Conservation (phyloP, 2,797 vertebrate genomes). For the Anas bernieri region DNA sequence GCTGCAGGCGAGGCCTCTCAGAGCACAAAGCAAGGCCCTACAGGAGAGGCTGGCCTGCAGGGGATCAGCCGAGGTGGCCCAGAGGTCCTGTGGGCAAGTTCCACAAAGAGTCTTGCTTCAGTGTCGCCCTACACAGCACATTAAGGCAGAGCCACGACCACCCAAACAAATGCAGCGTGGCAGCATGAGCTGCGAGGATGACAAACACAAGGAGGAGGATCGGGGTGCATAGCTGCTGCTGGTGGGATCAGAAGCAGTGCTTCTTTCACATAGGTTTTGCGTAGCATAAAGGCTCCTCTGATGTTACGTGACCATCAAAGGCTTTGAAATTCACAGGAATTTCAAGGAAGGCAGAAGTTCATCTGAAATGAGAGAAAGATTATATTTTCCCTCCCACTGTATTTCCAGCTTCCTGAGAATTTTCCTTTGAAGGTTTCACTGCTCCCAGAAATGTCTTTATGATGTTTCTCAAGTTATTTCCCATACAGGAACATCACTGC, state of each 20-base stretch:
- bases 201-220: background rate
- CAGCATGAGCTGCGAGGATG: background rate
- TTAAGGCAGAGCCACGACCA: background rate
- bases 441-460: constrained; percentile 34
- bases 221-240: background rate
- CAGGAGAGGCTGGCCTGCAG: background rate
- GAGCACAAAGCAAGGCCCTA: background rate
- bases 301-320: constrained; percentile 55
- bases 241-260: background rate
- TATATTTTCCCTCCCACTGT: constrained; percentile 33
- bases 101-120: background rate
- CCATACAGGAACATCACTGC: background rate
- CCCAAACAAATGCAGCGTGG: background rate
- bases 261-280: constrained; percentile 57
- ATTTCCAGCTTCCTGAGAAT: constrained; percentile 54
- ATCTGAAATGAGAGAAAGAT: constrained; percentile 53
- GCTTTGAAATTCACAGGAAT: constrained; percentile 59
- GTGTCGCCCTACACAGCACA: fast-evolving
- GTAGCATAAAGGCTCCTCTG: constrained; percentile 58
- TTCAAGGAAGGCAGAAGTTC: constrained; percentile 61
- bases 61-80: background rate
- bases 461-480: background rate
- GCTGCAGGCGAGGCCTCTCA: background rate
- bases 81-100: background rate
- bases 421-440: constrained; percentile 36